A percentile compares a stretch with the other conserved stretches of the same genome.
Conservation (phyloP, 2,797 vertebrate species). For the Galaxias olidus region DNA sequence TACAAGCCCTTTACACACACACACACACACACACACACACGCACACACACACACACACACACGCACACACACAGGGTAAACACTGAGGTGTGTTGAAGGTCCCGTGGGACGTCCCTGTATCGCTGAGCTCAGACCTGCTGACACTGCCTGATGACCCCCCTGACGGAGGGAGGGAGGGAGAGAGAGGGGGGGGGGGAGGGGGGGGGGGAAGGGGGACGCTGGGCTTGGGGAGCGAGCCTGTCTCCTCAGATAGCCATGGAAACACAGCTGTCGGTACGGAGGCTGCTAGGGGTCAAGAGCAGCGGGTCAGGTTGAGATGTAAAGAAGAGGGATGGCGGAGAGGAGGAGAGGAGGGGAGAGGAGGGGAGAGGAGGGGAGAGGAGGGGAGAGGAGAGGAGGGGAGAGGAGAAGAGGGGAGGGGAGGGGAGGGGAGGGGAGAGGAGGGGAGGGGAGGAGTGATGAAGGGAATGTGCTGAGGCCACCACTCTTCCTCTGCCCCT, state of each 20-base stretch:
- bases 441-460: conserved; percentile 19
- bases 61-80: conserved; percentile 30
- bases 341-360: too few relatives aligned
- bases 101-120: conserved; percentile 51
- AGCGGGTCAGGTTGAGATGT: too few relatives aligned
- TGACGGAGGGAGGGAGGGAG: conserved; percentile 12
- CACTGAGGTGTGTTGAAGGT: conserved; percentile 39
- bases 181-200: not conserved
- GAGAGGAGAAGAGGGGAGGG: not conserved
- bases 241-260: too few relatives aligned
- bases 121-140: conserved; percentile 64
- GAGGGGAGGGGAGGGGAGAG: conserved; percentile 6
- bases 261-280: too few relatives aligned
- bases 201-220: not conserved
- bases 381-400: conserved; percentile 8
- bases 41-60: conserved; percentile 7
- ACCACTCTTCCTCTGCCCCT: not conserved
- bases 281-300: too few relatives aligned
- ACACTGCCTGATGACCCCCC: conserved; percentile 55
- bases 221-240: too few relatives aligned
- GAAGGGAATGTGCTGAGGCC: conserved; percentile 56
- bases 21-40: conserved; percentile 4
- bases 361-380: too few relatives aligned
- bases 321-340: too few relatives aligned
- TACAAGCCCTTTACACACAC: not conserved